Conservation (phyloP, 2,888 invertebrate species). For the Harmothoe impar region DNA sequence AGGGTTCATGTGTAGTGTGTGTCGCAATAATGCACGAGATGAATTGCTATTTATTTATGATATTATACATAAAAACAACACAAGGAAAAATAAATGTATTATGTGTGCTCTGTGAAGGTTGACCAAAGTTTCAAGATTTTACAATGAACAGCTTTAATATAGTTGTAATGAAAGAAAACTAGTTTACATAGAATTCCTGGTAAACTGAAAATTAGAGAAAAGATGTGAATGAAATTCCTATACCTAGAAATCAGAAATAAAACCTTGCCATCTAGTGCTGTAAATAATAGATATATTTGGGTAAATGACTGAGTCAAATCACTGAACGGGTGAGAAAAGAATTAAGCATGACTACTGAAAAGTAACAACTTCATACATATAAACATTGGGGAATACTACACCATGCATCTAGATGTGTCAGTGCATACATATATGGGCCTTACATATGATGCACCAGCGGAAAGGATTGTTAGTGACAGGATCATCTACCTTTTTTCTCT, state of each 20-base stretch:
- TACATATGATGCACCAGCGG: not conserved
- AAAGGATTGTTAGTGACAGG: not conserved
- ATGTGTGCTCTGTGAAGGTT: too few species aligned
- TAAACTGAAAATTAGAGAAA: not conserved
- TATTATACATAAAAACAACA: too few species aligned
- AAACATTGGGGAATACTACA: not conserved
- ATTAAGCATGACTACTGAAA: not conserved
- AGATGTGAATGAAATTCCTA: not conserved
- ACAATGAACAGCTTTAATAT: too few species aligned
- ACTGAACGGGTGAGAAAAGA: not conserved
- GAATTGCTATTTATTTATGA: too few species aligned
- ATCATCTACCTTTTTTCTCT: not conserved
- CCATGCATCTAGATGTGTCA: not conserved
- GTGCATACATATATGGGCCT: conserved; percentile 9
- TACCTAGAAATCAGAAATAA: not conserved
- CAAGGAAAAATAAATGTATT: too few species aligned
- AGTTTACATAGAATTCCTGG: not conserved
- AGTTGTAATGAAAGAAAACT: too few species aligned
- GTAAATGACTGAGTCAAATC: too few species aligned
- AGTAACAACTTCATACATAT: not conserved
- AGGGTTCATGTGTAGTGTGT: not conserved
- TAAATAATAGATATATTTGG: too few species aligned
- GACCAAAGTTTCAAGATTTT: too few species aligned
- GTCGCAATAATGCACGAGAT: too few species aligned
- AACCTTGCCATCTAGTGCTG: too few species aligned